These are phyloP conservation scores for Takifugu ocellatus DNA, from an alignment of 2,797 vertebrate genomes.

Conservation along the genomic window DNA sequence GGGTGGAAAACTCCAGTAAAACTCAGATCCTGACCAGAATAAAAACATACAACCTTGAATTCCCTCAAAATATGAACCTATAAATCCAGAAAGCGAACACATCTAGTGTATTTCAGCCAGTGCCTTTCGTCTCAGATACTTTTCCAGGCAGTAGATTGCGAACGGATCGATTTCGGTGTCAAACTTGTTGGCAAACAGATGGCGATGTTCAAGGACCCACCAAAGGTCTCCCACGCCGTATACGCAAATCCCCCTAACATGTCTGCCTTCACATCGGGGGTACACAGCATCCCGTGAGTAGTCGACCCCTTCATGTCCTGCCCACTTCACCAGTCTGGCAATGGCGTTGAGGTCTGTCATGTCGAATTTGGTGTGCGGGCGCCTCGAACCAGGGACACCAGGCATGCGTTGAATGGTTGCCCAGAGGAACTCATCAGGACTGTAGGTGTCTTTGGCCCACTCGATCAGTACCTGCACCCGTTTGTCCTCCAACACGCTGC, in stretches of 20 bases:
- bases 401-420: constrained; percentile 87
- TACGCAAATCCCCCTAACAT: constrained; percentile 80
- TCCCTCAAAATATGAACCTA: too few species aligned
- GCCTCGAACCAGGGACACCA: constrained; percentile 76
- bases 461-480: constrained; percentile 73
- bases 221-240: constrained; percentile 85
- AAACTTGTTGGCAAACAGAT: constrained; percentile 93
- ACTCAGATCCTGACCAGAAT: too few species aligned
- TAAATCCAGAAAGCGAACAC: background rate
- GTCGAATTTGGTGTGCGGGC: constrained; percentile 78
- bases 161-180: constrained; percentile 77
- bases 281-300: constrained; percentile 72
- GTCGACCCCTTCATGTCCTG: constrained; percentile 75
- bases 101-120: constrained; percentile 36
- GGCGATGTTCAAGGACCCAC: constrained; percentile 83
- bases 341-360: constrained; percentile 81
- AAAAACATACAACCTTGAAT: too few species aligned
- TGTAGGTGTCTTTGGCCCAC: constrained; percentile 87
- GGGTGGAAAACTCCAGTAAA: too few species aligned
- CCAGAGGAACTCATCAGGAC: constrained; percentile 89
- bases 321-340: constrained; percentile 87
- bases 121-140: constrained; percentile 81
- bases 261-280: constrained; percentile 77
- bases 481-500: constrained; percentile 70
- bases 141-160: constrained; percentile 84